Base-by-base conservation (phyloP, 2,888 invertebrate species). In the Hymenopus coronatus region DNA sequence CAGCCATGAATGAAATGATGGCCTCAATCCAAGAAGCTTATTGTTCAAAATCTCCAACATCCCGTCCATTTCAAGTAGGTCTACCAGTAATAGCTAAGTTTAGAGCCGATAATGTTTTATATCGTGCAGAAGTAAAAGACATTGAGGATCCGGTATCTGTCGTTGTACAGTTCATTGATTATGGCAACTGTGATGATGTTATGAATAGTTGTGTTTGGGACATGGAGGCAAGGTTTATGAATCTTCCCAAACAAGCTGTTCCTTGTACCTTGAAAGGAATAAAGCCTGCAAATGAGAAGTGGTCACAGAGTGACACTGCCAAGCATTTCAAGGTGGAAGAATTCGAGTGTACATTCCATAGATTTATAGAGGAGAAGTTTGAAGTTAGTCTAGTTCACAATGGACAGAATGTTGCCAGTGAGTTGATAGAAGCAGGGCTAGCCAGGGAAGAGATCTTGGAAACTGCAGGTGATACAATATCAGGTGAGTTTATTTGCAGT, bases 91-190 rank as follows among this genome's bases (percentile, higher is more conserved):
- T 97, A 83, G 97, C 96, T 0, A 94, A 95, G 15, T 97, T 96
- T 91, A 95, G 96, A 0, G 95, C 96, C 84, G 97, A 97, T 91
- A 95, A 95, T 20, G 96, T 96, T 3, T 92, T 97, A 28, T 96
- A 97, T 92, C 94, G 97, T 87, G 97, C 96, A 0, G 95, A 95
- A 81, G 93, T 97, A 15, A 88, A 86, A 70, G 87, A 88, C 7
- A 70, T 88, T 1, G 28, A 40, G 8, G 83, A 88, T 12, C 83
- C 94, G 94, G 1, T 95, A 95, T 91, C 96, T 3, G 82, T 95
- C 92, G 94, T 95, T 89, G 96, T 97, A 0, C 94, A 95, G 40
- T 97, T 96, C 92, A 94, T 97, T 0, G 97, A 97, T 93, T 97
- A 96, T 91, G 97, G 97, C 4, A 97, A 97, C 91, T 94, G 94